phyloP scores from a whole-genome alignment of 2,797 vertebrate genomes.

The Pangasius krempfi region DNA sequence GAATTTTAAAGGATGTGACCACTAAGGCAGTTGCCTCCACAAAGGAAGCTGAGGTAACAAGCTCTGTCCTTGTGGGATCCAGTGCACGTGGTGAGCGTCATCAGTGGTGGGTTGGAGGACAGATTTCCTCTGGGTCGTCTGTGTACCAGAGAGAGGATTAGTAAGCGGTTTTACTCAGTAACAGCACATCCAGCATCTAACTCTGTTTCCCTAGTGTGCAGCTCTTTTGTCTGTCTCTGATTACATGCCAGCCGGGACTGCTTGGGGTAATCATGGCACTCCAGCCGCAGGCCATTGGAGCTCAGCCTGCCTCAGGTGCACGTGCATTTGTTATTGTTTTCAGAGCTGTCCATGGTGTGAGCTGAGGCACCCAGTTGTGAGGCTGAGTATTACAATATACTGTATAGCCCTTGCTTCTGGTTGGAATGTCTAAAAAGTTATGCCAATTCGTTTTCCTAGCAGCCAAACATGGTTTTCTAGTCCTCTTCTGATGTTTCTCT shows the following conservation, averaged over 20 bases:
- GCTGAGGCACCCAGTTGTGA: not conserved
- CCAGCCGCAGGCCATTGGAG: conserved; percentile 11
- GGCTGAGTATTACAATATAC: not conserved
- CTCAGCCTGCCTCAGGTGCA: conserved; percentile 12
- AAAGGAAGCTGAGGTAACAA: not conserved
- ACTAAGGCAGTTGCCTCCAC: not conserved
- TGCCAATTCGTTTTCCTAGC: not conserved
- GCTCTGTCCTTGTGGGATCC: not conserved
- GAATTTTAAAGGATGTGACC: not conserved
- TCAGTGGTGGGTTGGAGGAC: conserved; percentile 5
- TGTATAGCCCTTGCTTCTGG: not conserved
- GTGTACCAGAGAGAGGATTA: conserved; percentile 26
- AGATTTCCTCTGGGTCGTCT: not conserved
- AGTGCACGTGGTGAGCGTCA: not conserved
- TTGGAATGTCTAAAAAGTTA: not conserved
- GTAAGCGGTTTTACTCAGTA: not conserved
- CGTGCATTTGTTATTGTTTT: conserved; percentile 17
- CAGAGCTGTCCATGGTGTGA: not conserved
- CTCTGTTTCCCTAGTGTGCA: conserved; percentile 2
- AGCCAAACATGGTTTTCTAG: not conserved
- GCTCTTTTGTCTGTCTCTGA: conserved; percentile 32
- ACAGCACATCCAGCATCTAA: conserved; percentile 5
- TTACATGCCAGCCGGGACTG: conserved; percentile 12
- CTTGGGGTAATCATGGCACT: conserved; percentile 27
- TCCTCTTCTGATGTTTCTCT: not conserved